phyloP scores from a whole-genome alignment of 2,888 invertebrate species.

The Noctua janthe region DNA sequence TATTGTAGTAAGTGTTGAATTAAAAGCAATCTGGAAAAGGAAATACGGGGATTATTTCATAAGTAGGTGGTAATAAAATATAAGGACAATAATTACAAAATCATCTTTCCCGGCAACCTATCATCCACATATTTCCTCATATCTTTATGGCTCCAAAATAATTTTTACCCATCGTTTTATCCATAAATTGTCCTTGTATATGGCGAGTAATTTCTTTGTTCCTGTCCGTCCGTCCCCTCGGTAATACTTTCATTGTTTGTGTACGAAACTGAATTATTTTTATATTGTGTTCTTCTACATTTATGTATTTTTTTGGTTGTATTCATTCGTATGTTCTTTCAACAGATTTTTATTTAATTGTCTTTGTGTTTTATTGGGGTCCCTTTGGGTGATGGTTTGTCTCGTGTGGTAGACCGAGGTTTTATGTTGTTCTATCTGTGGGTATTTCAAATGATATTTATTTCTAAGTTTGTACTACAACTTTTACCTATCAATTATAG shows the following conservation, averaged over 20 bases:
- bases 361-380: conserved; percentile 40
- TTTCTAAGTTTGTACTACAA: not conserved
- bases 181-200: conserved; percentile 60
- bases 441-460: not conserved
- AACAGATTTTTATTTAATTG: conserved; percentile 62
- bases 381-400: conserved; percentile 24
- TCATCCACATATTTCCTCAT: conserved; percentile 45
- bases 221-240: conserved; percentile 69
- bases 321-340: conserved; percentile 51
- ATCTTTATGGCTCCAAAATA: conserved; percentile 53
- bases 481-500: not conserved
- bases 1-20: not conserved
- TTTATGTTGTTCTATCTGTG: not conserved
- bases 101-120: conserved; percentile 26
- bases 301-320: conserved; percentile 41
- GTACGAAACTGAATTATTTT: conserved; percentile 78
- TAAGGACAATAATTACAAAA: not conserved
- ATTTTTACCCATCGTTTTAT: conserved; percentile 52
- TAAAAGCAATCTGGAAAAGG: not conserved
- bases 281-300: conserved; percentile 66
- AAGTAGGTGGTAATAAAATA: not conserved
- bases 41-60: not conserved
- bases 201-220: conserved; percentile 73
- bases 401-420: not conserved
- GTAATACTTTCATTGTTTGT: conserved; percentile 74